Evolutionary conservation across 1,140 invertebrate genomes (phyloP).

Genomic region (Tetraneura akinire): DNA sequence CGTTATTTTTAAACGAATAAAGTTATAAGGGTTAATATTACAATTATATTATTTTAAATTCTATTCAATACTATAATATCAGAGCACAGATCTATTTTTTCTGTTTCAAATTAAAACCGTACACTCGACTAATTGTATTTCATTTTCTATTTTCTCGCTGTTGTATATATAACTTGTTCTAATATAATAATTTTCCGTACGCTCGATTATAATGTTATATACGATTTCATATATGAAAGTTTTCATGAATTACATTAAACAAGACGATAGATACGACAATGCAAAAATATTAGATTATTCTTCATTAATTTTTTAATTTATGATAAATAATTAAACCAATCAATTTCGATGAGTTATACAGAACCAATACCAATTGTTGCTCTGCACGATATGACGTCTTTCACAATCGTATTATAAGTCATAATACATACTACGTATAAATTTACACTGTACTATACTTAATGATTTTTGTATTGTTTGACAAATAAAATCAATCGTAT

Average conservation of each 20-base stretch:
- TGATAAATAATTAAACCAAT: slow-evolving; percentile 1
- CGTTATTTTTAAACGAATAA: too few species aligned
- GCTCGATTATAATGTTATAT: not conserved
- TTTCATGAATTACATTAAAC: not conserved
- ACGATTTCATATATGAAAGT: not conserved
- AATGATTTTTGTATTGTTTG: slow-evolving; percentile 14
- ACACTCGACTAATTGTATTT: not conserved
- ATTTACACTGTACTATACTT: not conserved
- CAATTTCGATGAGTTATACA: not conserved
- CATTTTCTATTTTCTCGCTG: not conserved
- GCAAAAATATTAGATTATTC: too few species aligned
- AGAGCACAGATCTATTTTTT: not conserved
- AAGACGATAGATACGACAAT: not conserved
- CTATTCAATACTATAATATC: too few species aligned
- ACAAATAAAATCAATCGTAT: slow-evolving; percentile 11
- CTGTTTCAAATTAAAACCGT: not conserved
- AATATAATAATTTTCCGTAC: not conserved
- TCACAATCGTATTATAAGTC: not conserved
- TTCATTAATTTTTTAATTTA: not conserved
- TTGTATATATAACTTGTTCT: not conserved
- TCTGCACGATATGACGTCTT: not conserved
- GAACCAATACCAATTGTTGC: not conserved
- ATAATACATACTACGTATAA: too few species aligned
- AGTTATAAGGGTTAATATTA: too few species aligned
- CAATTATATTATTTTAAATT: too few species aligned